Conservation (phyloP, 2,888 invertebrate species). For the Volucella bombylans region DNA sequence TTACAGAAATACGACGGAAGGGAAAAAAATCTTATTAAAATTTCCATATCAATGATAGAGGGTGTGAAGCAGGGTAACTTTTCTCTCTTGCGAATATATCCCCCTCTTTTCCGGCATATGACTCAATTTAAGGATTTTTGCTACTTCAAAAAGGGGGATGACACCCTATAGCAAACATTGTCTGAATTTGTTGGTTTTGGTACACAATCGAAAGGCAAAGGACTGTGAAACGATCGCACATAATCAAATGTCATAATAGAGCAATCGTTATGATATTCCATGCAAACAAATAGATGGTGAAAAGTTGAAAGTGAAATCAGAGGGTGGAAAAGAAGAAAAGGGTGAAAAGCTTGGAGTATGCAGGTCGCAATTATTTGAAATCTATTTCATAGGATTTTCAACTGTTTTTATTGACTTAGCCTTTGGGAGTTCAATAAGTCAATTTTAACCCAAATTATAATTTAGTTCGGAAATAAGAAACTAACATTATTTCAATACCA, state of each 20-base stretch:
- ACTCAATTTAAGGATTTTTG: constrained; percentile 49
- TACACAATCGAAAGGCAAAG: constrained; percentile 65
- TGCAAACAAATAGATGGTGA: constrained; percentile 64
- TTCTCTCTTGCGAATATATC: constrained; percentile 25
- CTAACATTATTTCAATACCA: too few species aligned
- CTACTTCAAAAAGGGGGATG: constrained; percentile 26
- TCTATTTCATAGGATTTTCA: constrained; percentile 4
- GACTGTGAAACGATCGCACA: constrained; percentile 72
- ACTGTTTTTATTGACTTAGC: too few species aligned
- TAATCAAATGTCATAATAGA: constrained; percentile 70
- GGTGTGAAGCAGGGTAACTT: constrained; percentile 13
- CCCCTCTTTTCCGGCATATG: constrained; percentile 56
- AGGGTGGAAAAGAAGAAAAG: constrained; percentile 19
- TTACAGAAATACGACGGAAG: neutral
- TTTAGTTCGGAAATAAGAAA: too few species aligned
- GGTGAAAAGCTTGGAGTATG: constrained; percentile 24
- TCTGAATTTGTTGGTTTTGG: constrained; percentile 37
- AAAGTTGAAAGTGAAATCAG: constrained; percentile 39
- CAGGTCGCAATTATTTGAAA: constrained; percentile 29
- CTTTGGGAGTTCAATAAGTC: too few species aligned
- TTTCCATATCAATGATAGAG: constrained; percentile 56
- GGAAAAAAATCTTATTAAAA: constrained; percentile 69
- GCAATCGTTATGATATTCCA: constrained; percentile 60
- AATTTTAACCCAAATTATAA: too few species aligned
- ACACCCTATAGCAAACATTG: constrained; percentile 7